Conservation (phyloP, 2,113 vertebrate genomes). For the Melanotaenia duboulayi region DNA sequence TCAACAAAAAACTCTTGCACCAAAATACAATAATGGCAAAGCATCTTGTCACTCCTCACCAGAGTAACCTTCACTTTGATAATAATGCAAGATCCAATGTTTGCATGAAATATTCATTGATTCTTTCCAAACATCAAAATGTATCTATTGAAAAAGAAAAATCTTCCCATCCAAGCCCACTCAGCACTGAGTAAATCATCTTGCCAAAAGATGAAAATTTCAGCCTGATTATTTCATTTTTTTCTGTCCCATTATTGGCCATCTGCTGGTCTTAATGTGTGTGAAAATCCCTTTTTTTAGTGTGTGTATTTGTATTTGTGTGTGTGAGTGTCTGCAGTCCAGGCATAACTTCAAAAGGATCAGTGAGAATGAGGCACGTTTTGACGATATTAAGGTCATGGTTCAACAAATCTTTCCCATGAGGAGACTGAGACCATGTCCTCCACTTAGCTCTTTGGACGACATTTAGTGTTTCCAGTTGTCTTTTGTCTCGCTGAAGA, state of each 20-base stretch:
- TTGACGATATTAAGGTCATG: constrained; percentile 39
- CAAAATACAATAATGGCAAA: constrained; percentile 4
- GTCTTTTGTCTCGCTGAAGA: constrained; percentile 24
- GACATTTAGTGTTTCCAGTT: constrained; percentile 26
- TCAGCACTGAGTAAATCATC: constrained; percentile 37
- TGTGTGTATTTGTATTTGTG: constrained; percentile 60
- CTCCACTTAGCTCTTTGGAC: constrained; percentile 40
- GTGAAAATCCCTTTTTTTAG: constrained; percentile 30
- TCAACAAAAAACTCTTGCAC: constrained; percentile 1
- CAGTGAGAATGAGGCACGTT: constrained; percentile 52
- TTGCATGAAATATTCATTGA: constrained; percentile 24
- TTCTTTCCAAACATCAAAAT: constrained; percentile 29
- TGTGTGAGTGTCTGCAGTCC: constrained; percentile 65
- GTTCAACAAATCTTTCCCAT: constrained; percentile 46
- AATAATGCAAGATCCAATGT: constrained; percentile 11
- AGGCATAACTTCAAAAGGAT: constrained; percentile 50
- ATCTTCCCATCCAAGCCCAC: constrained; percentile 9
- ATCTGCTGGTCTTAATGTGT: constrained; percentile 80
- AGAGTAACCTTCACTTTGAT: constrained; percentile 10
- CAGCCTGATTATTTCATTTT: constrained; percentile 36
- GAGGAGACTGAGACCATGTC: constrained; percentile 33
- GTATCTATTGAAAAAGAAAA: constrained; percentile 5
- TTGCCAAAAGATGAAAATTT: constrained; percentile 33
- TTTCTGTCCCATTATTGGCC: constrained; percentile 68
- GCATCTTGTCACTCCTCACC: not conserved